These are phyloP conservation scores for Cephus rjabovi DNA, from an alignment of 2,888 invertebrate genomes.

Conservation along the genomic window DNA sequence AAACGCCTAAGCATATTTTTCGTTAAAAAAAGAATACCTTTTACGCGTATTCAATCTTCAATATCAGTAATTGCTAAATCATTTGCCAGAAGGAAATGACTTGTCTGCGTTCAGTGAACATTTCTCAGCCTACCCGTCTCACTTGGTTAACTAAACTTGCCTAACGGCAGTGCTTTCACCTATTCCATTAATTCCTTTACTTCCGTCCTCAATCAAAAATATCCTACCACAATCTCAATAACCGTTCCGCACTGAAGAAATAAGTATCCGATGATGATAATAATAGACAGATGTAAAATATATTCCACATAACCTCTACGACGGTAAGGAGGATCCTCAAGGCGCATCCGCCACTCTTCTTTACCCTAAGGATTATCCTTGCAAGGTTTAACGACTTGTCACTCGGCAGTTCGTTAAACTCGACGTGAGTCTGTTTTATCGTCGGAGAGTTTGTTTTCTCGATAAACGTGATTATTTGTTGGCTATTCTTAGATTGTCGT, in stretches of 20 bases:
- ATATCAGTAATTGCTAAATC: not conserved
- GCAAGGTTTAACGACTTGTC: not conserved
- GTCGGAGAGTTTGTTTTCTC: not conserved
- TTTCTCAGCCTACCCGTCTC: not conserved
- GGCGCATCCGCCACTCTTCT: not conserved
- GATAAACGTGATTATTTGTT: not conserved
- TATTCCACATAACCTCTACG: not conserved
- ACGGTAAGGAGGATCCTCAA: not conserved
- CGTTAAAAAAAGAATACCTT: not conserved
- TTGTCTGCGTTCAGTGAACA: not conserved
- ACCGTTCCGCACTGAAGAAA: not conserved
- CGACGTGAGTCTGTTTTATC: not conserved
- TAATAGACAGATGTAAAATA: not conserved
- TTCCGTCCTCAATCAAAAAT: not conserved
- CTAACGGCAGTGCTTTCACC: constrained; percentile 12
- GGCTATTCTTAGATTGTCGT: not conserved
- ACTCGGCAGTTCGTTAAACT: not conserved
- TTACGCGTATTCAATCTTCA: not conserved
- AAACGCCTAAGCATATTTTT: not conserved
- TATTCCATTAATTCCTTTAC: not conserved
- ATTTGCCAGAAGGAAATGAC: not conserved
- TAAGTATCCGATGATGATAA: not conserved
- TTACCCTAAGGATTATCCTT: not conserved
- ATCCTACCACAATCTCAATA: not conserved
- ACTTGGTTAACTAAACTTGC: constrained; percentile 4